Base-by-base conservation (phyloP, 2,797 vertebrate genomes). In the Rhynchotus rufescens region DNA sequence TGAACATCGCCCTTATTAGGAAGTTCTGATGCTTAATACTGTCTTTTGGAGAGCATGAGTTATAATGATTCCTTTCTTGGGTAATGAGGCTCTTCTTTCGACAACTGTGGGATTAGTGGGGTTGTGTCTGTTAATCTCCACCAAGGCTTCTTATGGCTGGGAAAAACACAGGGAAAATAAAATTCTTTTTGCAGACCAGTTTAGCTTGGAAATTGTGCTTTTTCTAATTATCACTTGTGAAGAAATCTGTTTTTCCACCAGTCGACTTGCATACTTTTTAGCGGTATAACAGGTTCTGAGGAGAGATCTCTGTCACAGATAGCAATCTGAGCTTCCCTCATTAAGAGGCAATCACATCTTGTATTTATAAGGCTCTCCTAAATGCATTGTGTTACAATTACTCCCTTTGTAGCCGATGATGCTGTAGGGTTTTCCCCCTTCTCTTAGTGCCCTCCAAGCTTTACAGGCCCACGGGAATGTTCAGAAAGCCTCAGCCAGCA, bases 211-310 rank as follows among this genome's bases (percentile, higher is more conserved):
- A 91, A 89, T 19, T 26, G n/a, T 84, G 49, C 28, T 88, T 91
- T 59, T 73, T 90, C 77, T 45, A 76, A 73, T 94, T 89, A 73
- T 44, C 0, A 0, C 30, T 82, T 86, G 62, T 92, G 84, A 84
- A 88, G 85, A 90, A 90, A 83, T 91, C 57, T 79, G 20, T 12
- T 92, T 92, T 88, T 92, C 74, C 69, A 80, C 73, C 45, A 76
- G 10, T 6, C 86, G 81, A 56, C 88, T 90, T 84, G 62, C 81
- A 69, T 95, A 60, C 56, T 80, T 67, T 83, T 90, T 80, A 93
- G 81, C 83, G 47, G 82, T 80, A 7, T 60, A 87, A 83, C 56
- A 90, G 89, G 60, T 95, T 95, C 86, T 91, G 51, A 66, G 45
- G 42, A 34, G 51, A 95, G 86, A 85, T 91, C 56, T 28, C 40